Percentiles rank a stretch among this genome's conserved stretches.
These are phyloP conservation scores for Cordylochernes scorpioides DNA, from an alignment of 2,888 invertebrate genomes.

Conservation along the genomic window DNA sequence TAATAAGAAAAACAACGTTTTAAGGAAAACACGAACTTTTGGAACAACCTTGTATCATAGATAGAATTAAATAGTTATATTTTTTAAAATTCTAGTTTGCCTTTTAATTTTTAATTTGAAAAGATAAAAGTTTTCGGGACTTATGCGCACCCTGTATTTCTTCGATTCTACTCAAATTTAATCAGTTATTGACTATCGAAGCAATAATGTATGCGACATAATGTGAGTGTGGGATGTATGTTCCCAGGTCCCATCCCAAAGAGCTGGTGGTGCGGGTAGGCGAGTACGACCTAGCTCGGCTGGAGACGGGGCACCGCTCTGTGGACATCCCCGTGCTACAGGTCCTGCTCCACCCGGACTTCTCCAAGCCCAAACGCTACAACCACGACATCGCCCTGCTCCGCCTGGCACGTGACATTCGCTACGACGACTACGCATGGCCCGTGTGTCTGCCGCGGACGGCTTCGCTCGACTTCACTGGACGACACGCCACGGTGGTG, in stretches of 20 bases:
- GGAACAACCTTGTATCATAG: too few species aligned
- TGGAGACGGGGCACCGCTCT: conserved; percentile 19
- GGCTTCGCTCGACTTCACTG: conserved; percentile 23
- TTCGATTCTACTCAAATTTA: too few species aligned
- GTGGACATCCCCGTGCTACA: conserved; percentile 25
- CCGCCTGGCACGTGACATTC: conserved; percentile 32
- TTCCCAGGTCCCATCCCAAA: not conserved
- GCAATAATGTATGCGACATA: too few species aligned
- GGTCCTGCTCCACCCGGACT: conserved; percentile 32
- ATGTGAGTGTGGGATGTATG: not conserved
- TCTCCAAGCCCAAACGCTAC: conserved; percentile 8
- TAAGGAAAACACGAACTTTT: too few species aligned
- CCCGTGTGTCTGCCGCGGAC: conserved; percentile 44
- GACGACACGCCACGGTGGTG: conserved; percentile 38
- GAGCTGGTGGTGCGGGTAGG: conserved; percentile 26
- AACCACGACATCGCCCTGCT: conserved; percentile 40
- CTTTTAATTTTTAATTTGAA: too few species aligned
- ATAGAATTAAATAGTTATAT: too few species aligned
- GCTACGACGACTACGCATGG: conserved; percentile 38
- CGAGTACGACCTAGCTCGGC: conserved; percentile 36
- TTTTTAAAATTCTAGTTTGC: too few species aligned
- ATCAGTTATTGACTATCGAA: too few species aligned
- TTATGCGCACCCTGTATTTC: too few species aligned
- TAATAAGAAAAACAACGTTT: too few species aligned
- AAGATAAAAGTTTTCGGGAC: too few species aligned